Evolutionary conservation across 2,797 vertebrate species (phyloP).

Genomic region (Pseudomugil gertrudae): DNA sequence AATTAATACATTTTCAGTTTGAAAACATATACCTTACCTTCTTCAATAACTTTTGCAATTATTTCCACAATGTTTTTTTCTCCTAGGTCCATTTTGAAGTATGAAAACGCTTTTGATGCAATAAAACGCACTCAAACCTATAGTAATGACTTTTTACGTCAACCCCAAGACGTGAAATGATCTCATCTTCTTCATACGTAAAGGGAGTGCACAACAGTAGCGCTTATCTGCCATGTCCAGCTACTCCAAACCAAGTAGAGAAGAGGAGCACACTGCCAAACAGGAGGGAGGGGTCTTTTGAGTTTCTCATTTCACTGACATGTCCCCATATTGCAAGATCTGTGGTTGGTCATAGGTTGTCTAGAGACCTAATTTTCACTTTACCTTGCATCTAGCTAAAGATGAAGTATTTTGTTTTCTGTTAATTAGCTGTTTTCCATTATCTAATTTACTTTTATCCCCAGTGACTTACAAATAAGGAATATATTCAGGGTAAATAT

Average conservation of each 20-base stretch:
- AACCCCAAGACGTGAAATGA: constrained; percentile 20
- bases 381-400: too few species aligned
- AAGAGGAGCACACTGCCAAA: constrained; percentile 7
- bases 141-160: constrained; percentile 26
- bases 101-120: constrained; percentile 12
- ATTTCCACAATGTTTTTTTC: constrained; percentile 77
- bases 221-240: constrained; percentile 82
- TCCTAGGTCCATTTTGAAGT: constrained; percentile 72
- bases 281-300: background rate
- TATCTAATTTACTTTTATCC: too few species aligned
- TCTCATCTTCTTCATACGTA: constrained; percentile 69
- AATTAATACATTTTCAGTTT: background rate
- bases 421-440: too few species aligned
- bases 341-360: background rate
- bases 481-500: too few species aligned
- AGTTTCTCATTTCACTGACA: background rate
- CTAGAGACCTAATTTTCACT: too few species aligned
- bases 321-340: constrained; percentile 7
- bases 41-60: constrained; percentile 82
- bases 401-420: too few species aligned
- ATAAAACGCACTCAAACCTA: constrained; percentile 23
- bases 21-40: constrained; percentile 76
- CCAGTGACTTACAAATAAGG: too few species aligned
- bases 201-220: constrained; percentile 61
- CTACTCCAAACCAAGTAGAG: constrained; percentile 21